phyloP scores from a whole-genome alignment of 2,113 vertebrate genomes.

The Paradoxurus hermaphroditus region DNA sequence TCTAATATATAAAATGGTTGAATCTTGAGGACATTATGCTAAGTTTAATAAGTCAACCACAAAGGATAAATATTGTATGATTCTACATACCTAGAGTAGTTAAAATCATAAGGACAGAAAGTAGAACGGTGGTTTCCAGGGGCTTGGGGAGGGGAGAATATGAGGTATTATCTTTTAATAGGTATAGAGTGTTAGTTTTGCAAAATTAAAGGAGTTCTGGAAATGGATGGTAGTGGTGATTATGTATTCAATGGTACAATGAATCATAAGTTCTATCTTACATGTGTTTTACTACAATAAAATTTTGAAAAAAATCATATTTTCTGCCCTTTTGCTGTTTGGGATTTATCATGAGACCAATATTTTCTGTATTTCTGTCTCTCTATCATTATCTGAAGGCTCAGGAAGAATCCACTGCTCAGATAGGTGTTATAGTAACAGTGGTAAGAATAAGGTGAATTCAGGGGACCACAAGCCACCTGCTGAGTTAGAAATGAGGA shows the following conservation, averaged over 20 bases:
- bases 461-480: background rate
- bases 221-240: background rate
- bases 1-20: background rate
- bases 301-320: background rate
- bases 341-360: background rate
- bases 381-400: background rate
- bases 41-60: background rate
- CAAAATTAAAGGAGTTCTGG: background rate
- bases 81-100: background rate
- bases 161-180: background rate
- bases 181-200: background rate
- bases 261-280: background rate
- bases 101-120: background rate
- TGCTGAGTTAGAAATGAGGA: background rate
- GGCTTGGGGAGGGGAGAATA: background rate
- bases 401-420: background rate
- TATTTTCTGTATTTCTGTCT: background rate
- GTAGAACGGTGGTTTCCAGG: background rate
- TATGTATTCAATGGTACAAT: background rate
- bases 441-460: background rate
- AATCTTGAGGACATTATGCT: slow-evolving; percentile 9
- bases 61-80: background rate
- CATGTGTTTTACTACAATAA: background rate
- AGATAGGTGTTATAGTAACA: background rate
- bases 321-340: background rate